These are phyloP conservation scores for Oedothorax gibbosus DNA, from an alignment of 1,140 invertebrate species.

Conservation along the genomic window DNA sequence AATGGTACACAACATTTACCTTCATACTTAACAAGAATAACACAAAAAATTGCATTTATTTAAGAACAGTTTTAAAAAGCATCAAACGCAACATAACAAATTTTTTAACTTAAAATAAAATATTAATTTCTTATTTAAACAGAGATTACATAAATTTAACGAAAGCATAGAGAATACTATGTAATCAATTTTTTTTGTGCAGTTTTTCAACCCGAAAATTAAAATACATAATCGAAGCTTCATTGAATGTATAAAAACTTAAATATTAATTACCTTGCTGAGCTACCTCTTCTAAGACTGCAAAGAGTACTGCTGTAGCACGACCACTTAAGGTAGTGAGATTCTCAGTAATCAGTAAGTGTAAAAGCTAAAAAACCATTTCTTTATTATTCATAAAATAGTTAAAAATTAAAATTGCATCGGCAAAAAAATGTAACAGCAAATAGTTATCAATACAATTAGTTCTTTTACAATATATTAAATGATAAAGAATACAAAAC, in stretches of 20 bases:
- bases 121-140: too few species aligned
- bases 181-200: too few species aligned
- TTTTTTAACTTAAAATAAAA: too few species aligned
- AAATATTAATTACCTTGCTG: slow-evolving; percentile 79
- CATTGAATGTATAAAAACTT: neutral
- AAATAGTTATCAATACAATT: neutral
- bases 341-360: slow-evolving; percentile 87
- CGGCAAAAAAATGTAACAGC: neutral
- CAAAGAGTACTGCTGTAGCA: slow-evolving; percentile 91
- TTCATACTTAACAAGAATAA: too few species aligned
- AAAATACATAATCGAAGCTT: neutral
- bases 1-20: too few species aligned
- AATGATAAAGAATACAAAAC: neutral
- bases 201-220: too few species aligned
- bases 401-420: slow-evolving; percentile 24
- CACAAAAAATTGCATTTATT: too few species aligned
- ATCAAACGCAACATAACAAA: too few species aligned
- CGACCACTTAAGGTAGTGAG: slow-evolving; percentile 88
- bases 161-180: too few species aligned
- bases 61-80: too few species aligned
- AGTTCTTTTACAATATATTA: neutral
- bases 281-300: slow-evolving; percentile 94
- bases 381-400: neutral
- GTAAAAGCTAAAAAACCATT: slow-evolving; percentile 74
- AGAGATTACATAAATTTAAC: neutral